These are phyloP conservation scores for Lacerta viridis DNA, from an alignment of 2,797 vertebrate species.

Conservation along the genomic window DNA sequence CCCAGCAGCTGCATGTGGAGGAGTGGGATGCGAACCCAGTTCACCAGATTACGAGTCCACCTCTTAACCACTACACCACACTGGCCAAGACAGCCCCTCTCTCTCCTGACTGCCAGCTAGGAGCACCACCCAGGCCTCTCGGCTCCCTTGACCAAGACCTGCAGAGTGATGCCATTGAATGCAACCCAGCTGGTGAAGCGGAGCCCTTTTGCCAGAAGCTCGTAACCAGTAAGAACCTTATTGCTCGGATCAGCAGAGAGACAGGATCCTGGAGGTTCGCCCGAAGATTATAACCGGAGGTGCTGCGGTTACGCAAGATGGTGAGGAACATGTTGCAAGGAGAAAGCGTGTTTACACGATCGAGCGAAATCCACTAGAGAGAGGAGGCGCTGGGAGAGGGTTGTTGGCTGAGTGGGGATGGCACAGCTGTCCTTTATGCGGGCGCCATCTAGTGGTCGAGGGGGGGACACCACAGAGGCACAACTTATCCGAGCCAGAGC, in stretches of 20 bases:
- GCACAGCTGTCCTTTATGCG: neutral
- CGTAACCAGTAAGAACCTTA: neutral
- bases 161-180: too few relatives aligned
- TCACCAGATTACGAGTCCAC: too few relatives aligned
- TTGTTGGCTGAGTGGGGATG: too few relatives aligned
- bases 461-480: neutral
- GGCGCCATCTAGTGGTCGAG: constrained; percentile 8
- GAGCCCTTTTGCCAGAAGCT: neutral
- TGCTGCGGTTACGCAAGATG: neutral
- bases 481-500: too few relatives aligned
- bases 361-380: neutral
- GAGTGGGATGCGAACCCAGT: too few relatives aligned
- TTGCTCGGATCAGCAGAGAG: neutral
- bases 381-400: too few relatives aligned
- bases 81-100: neutral
- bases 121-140: too few relatives aligned
- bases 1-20: too few relatives aligned
- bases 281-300: neutral
- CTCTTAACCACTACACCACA: too few relatives aligned
- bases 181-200: neutral
- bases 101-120: too few relatives aligned
- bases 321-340: neutral
- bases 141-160: too few relatives aligned
- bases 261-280: neutral
- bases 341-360: neutral